A percentile compares a stretch with the other conserved stretches of the same genome.
These are phyloP conservation scores for Macaca nemestrina DNA, from an alignment of 2,113 vertebrate genomes.

Conservation along the genomic window DNA sequence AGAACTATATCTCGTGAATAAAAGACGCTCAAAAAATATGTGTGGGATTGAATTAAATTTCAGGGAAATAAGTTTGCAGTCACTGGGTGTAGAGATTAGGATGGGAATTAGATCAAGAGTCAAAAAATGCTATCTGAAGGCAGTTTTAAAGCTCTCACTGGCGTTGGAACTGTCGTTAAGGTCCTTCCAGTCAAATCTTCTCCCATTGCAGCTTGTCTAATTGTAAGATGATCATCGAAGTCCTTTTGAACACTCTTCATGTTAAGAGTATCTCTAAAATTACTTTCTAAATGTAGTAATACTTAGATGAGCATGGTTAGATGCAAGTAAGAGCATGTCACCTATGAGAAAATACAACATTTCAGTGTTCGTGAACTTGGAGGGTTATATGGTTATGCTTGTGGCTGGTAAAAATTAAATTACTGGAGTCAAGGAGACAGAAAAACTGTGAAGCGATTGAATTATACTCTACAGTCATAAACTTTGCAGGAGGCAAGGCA, in stretches of 20 bases:
- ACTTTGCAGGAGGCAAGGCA: neutral
- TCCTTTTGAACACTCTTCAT: neutral
- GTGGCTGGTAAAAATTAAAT: constrained; percentile 27
- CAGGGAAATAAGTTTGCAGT: neutral
- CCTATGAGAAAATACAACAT: neutral
- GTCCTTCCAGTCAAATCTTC: neutral
- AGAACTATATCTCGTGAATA: neutral
- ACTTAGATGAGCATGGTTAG: neutral
- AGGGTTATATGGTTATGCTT: neutral
- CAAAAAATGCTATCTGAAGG: neutral
- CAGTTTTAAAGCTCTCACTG: neutral
- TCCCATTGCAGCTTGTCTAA: neutral
- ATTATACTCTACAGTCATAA: neutral
- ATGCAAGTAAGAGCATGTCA: neutral
- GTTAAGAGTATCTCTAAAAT: neutral
- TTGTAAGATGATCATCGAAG: neutral
- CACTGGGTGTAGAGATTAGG: neutral
- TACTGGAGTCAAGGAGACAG: neutral
- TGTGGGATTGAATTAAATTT: neutral
- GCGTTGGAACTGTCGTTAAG: rapidly evolving
- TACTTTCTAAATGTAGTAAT: neutral
- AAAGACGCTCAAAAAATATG: neutral
- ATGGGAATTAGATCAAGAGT: neutral
- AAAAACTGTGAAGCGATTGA: constrained; percentile 19
- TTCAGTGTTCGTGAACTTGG: neutral